Evolutionary conservation across 2,797 vertebrate species (phyloP).

Genomic region (Lithobates sylvaticus): DNA sequence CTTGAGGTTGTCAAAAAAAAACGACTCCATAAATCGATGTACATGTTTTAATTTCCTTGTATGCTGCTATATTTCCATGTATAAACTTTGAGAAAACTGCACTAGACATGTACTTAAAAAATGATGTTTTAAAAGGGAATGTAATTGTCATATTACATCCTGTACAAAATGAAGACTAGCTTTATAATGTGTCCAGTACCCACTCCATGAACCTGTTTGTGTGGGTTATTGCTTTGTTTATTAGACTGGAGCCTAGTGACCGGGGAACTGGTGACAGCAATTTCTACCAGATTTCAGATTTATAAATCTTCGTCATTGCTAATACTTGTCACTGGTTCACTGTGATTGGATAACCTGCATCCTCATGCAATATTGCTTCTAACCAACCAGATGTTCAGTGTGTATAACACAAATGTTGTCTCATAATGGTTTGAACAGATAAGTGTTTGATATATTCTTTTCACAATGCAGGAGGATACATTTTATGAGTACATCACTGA

Average conservation of each 20-base stretch:
- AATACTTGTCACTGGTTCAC: neutral
- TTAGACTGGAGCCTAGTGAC: neutral
- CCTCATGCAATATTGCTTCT: neutral
- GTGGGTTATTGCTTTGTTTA: neutral
- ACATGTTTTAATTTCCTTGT: conserved; percentile 61
- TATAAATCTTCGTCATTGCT: neutral
- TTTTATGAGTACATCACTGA: neutral
- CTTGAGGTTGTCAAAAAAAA: conserved; percentile 49
- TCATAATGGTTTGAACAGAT: no score
- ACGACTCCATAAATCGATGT: conserved; percentile 47
- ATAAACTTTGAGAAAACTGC: conserved; percentile 68
- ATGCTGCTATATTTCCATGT: conserved; percentile 67
- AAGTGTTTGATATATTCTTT: no score
- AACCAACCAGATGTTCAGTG: neutral
- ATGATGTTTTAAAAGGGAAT: conserved; percentile 61
- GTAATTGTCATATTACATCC: neutral
- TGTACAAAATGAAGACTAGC: neutral
- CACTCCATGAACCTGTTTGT: neutral
- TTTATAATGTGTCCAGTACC: conserved; percentile 1
- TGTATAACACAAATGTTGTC: no score
- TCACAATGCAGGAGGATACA: neutral
- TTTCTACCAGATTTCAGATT: no score
- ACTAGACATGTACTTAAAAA: conserved; percentile 69
- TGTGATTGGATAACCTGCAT: neutral
- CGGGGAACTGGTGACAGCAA: neutral